Percentiles rank a stretch among this genome's conserved stretches.
Conservation (phyloP, 2,113 vertebrate species). For the Tricholaema leucomelas region DNA sequence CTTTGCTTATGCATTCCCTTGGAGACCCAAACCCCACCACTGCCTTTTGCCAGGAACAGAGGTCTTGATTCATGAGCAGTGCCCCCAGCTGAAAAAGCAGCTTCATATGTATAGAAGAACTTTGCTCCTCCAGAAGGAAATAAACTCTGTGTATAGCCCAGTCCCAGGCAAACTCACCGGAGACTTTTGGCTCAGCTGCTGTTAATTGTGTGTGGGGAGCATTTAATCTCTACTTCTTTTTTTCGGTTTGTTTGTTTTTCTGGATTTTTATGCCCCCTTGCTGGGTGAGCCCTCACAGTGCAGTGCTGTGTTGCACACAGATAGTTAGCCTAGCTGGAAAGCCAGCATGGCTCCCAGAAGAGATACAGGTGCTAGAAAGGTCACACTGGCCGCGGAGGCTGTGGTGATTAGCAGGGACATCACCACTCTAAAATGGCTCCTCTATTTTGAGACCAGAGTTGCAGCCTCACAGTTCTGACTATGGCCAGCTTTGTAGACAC, state of each 20-base stretch:
- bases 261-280: neutral
- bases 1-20: neutral
- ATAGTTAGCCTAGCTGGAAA: neutral
- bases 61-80: neutral
- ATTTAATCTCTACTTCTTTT: neutral
- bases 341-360: neutral
- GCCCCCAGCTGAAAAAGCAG: neutral
- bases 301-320: neutral
- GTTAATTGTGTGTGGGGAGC: neutral
- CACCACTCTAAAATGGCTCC: neutral
- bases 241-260: neutral
- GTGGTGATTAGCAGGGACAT: neutral
- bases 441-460: neutral
- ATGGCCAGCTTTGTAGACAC: rapidly evolving
- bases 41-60: neutral
- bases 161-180: neutral
- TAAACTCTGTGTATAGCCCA: neutral
- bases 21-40: neutral
- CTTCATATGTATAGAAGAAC: neutral
- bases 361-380: neutral
- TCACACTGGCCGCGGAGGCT: neutral
- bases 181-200: neutral
- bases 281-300: rapidly evolving
- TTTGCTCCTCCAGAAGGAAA: constrained; percentile 1
- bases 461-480: neutral